phyloP scores from a whole-genome alignment of 2,113 vertebrate species.

The Paradoxurus hermaphroditus region DNA sequence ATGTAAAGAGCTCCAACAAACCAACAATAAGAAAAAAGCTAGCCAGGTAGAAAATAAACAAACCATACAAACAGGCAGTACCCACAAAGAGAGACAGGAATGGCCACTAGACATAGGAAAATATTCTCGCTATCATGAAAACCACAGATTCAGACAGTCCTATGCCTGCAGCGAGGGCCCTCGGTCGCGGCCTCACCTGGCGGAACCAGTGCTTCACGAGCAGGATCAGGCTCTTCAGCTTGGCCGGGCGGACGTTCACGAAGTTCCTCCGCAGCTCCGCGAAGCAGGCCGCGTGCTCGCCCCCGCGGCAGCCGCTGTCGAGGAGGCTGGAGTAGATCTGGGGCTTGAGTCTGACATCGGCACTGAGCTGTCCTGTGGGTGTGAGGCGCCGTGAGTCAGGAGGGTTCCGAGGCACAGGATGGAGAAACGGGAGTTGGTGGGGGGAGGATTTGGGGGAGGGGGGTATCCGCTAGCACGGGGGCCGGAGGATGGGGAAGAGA shows the following conservation, averaged over 20 bases:
- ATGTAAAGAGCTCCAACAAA: slow-evolving; percentile 9
- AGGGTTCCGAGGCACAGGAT: not conserved
- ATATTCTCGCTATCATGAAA: not conserved
- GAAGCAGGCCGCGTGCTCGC: slow-evolving; percentile 48
- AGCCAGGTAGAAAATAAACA: not conserved
- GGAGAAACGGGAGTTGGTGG: not conserved
- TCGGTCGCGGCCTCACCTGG: slow-evolving; percentile 25
- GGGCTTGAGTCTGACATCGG: not conserved
- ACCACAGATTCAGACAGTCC: not conserved
- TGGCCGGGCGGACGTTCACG: not conserved
- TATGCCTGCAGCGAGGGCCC: no score
- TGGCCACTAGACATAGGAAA: not conserved
- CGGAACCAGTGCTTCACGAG: slow-evolving; percentile 69
- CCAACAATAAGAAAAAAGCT: not conserved
- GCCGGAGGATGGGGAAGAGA: not conserved
- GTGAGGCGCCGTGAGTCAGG: not conserved
- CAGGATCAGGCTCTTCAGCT: slow-evolving; percentile 68
- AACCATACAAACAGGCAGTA: not conserved
- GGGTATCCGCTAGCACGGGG: not conserved
- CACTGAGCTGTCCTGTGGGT: not conserved
- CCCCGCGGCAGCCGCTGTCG: not conserved
- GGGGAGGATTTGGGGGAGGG: not conserved
- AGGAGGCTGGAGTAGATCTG: slow-evolving; percentile 34
- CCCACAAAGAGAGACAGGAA: not conserved
- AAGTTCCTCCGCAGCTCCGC: slow-evolving; percentile 58